Evolutionary conservation across 2,113 vertebrate species (phyloP).

Genomic region (Pollachius pollachius): DNA sequence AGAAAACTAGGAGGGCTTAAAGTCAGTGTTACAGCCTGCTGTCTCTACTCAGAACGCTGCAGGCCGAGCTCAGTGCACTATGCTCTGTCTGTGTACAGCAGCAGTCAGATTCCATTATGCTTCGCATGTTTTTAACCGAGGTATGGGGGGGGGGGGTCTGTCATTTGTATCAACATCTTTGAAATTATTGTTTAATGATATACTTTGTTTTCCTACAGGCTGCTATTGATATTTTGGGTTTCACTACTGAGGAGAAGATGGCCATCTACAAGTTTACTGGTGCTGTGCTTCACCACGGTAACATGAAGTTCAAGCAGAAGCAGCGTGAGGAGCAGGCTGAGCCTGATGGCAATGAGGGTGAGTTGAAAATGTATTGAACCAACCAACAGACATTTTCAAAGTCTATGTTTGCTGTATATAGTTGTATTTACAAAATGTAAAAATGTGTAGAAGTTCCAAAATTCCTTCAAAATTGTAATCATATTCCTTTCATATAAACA

Average conservation of each 20-base stretch:
- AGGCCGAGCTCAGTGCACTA: too few species aligned
- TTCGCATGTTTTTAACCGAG: too few species aligned
- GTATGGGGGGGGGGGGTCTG: too few species aligned
- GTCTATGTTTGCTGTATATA: neutral
- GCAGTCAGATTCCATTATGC: too few species aligned
- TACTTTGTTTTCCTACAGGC: slow-evolving; percentile 41
- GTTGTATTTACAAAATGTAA: neutral
- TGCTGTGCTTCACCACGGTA: slow-evolving; percentile 25
- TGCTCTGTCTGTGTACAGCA: too few species aligned
- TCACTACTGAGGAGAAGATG: slow-evolving; percentile 60
- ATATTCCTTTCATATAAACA: neutral
- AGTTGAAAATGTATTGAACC: slow-evolving; percentile 6
- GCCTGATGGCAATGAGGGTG: slow-evolving; percentile 29
- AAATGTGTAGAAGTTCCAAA: neutral
- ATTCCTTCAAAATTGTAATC: neutral
- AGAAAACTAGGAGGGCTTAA: too few species aligned
- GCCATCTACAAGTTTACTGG: slow-evolving; percentile 70
- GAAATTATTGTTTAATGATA: too few species aligned
- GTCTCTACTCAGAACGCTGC: too few species aligned
- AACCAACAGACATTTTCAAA: neutral
- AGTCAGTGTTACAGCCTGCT: too few species aligned
- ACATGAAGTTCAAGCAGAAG: slow-evolving; percentile 19
- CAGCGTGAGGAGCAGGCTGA: slow-evolving; percentile 26
- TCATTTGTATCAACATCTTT: too few species aligned
- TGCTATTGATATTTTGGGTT: slow-evolving; percentile 70